Evolutionary conservation across 2,888 invertebrate species (phyloP).

Genomic region (Orthosia incerta): DNA sequence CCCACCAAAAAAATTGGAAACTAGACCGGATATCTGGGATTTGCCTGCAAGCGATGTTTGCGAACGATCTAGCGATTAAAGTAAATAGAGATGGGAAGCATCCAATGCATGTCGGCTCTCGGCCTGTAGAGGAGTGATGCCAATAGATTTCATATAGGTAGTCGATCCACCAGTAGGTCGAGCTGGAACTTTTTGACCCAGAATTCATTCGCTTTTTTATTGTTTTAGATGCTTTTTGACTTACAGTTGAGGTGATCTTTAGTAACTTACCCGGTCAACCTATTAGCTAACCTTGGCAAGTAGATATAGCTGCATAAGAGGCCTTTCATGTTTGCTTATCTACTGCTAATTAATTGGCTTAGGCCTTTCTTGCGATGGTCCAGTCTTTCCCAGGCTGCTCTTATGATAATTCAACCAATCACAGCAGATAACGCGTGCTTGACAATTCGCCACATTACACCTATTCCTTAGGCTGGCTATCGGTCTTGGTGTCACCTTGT

Average conservation of each 20-base stretch:
- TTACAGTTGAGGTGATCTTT: too few relatives aligned
- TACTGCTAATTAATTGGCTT: not conserved
- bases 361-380: not conserved
- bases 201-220: slow-evolving; percentile 25
- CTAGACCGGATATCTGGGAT: slow-evolving; percentile 60
- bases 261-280: too few relatives aligned
- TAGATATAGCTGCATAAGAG: not conserved
- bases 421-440: too few relatives aligned
- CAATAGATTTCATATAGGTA: slow-evolving; percentile 37
- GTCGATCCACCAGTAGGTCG: slow-evolving; percentile 24
- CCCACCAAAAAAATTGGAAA: slow-evolving; percentile 49
- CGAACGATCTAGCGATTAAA: slow-evolving; percentile 75
- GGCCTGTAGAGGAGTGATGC: slow-evolving; percentile 30
- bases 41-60: slow-evolving; percentile 72
- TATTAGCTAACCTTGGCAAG: too few relatives aligned
- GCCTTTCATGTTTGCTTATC: not conserved
- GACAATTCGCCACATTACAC: too few relatives aligned
- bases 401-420: too few relatives aligned
- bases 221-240: not conserved
- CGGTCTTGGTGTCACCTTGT: not conserved
- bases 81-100: slow-evolving; percentile 76
- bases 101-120: slow-evolving; percentile 62
- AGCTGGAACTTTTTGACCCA: slow-evolving; percentile 51
- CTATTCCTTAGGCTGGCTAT: not conserved
- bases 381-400: not conserved